A percentile compares a stretch with the other conserved stretches of the same genome.
Conservation (phyloP, 2,888 invertebrate genomes). For the Cerceris rybyensis region DNA sequence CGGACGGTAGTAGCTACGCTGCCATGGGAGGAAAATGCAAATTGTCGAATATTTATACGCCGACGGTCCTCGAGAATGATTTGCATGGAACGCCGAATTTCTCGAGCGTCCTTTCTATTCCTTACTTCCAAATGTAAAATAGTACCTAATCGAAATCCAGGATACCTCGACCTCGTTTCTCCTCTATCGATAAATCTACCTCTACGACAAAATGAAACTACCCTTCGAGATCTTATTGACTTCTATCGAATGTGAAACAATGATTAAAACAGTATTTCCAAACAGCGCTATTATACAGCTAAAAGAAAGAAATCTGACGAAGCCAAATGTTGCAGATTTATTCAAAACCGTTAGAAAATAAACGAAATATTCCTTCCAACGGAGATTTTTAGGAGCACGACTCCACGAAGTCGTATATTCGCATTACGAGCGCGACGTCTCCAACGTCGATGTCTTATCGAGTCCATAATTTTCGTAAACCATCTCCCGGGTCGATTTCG, state of each 20-base stretch:
- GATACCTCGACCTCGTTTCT: conserved; percentile 26
- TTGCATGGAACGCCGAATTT: conserved; percentile 58
- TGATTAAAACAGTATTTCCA: background rate
- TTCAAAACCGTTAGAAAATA: too few relatives aligned
- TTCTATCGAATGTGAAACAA: background rate
- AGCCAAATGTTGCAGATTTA: too few relatives aligned
- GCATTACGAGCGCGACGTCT: background rate
- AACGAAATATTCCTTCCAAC: too few relatives aligned
- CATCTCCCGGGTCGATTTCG: conserved; percentile 28
- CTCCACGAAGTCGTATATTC: background rate
- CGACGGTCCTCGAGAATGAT: conserved; percentile 62
- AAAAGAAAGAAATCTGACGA: too few relatives aligned
- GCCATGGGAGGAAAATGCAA: conserved; percentile 73
- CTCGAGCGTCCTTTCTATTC: conserved; percentile 36
- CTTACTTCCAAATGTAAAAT: conserved; percentile 41
- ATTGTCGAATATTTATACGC: conserved; percentile 77
- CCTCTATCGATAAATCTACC: background rate
- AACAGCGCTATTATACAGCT: too few relatives aligned
- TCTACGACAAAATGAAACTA: conserved; percentile 3
- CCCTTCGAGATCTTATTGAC: background rate
- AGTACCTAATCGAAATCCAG: conserved; percentile 49
- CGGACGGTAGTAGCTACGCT: conserved; percentile 54
- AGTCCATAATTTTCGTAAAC: conserved; percentile 30
- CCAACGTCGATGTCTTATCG: conserved; percentile 29
- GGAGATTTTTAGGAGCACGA: background rate